Percentiles rank a stretch among this genome's conserved stretches.
These are phyloP conservation scores for Ahaetulla prasina DNA, from an alignment of 2,113 vertebrate species.

Conservation along the genomic window DNA sequence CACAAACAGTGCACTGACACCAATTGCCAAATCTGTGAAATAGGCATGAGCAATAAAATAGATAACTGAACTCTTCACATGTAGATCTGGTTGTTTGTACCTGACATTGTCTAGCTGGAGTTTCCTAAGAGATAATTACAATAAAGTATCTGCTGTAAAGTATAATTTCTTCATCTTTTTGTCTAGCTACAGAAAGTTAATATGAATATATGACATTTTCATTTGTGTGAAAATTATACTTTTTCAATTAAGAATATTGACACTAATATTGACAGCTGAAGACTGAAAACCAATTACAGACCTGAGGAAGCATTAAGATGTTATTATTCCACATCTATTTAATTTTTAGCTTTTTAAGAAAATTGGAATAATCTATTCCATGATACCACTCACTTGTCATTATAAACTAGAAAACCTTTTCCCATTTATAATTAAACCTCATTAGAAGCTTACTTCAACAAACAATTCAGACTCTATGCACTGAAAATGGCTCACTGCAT, in stretches of 20 bases:
- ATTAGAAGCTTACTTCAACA: constrained; percentile 14
- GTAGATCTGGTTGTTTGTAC: neutral
- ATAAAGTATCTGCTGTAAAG: too few species aligned
- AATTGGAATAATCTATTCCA: constrained; percentile 12
- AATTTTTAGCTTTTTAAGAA: constrained; percentile 37
- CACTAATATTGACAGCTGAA: constrained; percentile 36
- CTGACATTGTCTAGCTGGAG: too few species aligned
- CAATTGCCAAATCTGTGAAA: too few species aligned
- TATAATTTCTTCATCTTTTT: neutral
- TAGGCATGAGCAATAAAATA: neutral
- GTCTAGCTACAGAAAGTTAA: neutral
- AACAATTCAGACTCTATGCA: constrained; percentile 19
- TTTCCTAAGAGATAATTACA: too few species aligned
- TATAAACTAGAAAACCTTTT: constrained; percentile 20
- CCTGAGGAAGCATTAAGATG: constrained; percentile 43
- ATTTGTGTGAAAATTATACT: constrained; percentile 43
- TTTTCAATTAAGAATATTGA: constrained; percentile 9
- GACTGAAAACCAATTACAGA: constrained; percentile 55
- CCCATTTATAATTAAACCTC: constrained; percentile 28
- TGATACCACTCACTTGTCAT: constrained; percentile 10
- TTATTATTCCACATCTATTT: constrained; percentile 41
- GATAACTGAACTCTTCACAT: neutral
- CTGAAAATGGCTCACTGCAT: constrained; percentile 36
- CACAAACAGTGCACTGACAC: too few species aligned
- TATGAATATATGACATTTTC: constrained; percentile 55